Base-by-base conservation (phyloP, 2,797 vertebrate genomes). In the Chaetophractus vellerosus region DNA sequence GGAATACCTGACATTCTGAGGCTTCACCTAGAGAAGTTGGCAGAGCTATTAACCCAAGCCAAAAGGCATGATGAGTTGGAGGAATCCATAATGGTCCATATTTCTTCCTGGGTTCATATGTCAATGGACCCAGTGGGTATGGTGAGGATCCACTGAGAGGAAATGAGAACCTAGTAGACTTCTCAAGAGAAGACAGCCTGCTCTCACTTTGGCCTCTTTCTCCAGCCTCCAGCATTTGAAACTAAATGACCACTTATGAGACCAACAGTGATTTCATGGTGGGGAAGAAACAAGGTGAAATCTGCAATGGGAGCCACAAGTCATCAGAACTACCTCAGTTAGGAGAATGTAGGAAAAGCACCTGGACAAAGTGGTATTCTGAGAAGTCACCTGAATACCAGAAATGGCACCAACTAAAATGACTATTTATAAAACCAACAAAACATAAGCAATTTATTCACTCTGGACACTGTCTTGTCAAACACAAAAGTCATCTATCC, bases 351-450 rank as follows among this genome's bases (percentile, higher is more conserved):
- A n/a, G 18, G 19, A 79, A 88, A 76, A 74, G 4, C 26, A 26
- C 38, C 38, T 82, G 38, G 19, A 89, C 16, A 86, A 90, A 90
- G 11, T 21, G 12, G 24, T 93, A 76, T 72, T 81, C 45, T 82
- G 26, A 52, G 61, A 89, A 85, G 57, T 81, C 55, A 72, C 18
- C 59, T 74, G 38, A 94, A 52, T 31, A 31, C 26, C 82, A 66
- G 23, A 88, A 84, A 81, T 33, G 33, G 63, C 21, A 68, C 28
- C 48, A n/a, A 81, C 18, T 48, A 63, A 66, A 88, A 71, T 63
- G 38, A 72, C 68, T 36, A 81, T 66, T 92, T 59, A 94, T 2
- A 82, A 86, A 83, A 85, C 61, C 71, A 92, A 52, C 18, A 88
- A 71, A 80, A 52, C 57, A 61, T 23, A 68, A n/a, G 38, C 71